Base-by-base conservation (phyloP, 2,113 vertebrate species). In the Notarius quadriscutis region DNA sequence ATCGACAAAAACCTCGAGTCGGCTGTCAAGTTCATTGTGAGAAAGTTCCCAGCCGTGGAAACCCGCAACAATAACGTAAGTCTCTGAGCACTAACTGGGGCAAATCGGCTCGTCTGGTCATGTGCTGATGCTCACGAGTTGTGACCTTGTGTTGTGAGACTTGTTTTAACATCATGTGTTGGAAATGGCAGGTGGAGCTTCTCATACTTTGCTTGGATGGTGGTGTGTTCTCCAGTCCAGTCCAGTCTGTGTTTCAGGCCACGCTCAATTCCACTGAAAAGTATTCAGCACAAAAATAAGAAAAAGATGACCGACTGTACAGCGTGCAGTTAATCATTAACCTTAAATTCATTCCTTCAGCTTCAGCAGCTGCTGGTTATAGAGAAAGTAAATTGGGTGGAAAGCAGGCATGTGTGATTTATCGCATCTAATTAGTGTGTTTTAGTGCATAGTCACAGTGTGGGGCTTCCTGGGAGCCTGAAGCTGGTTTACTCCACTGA, bases 1-100 rank as follows among this genome's bases (percentile, higher is more conserved):
- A 97, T 99, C 48, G 98, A 99, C 93, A 99, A 99, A 96, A 99
- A 99, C 93, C 92, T 99, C 93, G 98, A 99, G 93, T 98, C 98
- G 69, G 98, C 98, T 11, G 98, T 99, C 92, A 99, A 99, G 95
- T 99, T 99, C 93, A 99, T 99, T 90, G 97, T 99, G 93, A 96
- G 98, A 92, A 99, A 99, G 92, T 99, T 99, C 81, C 98, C 98
- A 53, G 97, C 97, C 53, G 97, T 99, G 90, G 98, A 99, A 94
- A 99, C 98, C 0, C 96, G 98, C 74, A 99, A 99, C 93, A 99
- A 99, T 93, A 99, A 99, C 60, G 98, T 99, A 96, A 98, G 98
- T 97, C 86, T 67, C 6, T 2, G 27, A 15, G 18, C 18, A 15
- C 20, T 18, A 14, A 14, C 11, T 18, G 20, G 6, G 14, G 22